Conservation (phyloP, 2,797 vertebrate species). For the Lutjanus argentimaculatus region DNA sequence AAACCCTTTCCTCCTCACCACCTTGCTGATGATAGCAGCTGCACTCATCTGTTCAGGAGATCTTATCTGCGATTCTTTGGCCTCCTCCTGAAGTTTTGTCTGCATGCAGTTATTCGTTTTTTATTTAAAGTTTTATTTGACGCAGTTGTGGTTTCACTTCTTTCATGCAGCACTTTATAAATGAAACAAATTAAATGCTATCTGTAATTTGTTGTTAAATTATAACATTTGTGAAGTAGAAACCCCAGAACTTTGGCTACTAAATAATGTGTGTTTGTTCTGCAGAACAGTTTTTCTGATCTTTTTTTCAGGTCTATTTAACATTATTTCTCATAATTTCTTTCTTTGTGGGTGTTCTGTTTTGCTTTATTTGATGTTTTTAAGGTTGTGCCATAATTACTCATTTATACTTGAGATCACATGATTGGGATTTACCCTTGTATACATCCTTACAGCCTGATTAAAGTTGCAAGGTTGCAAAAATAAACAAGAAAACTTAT, state of each 20-base stretch:
- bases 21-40: constrained; percentile 37
- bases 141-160: constrained; percentile 4
- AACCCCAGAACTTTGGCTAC: background rate
- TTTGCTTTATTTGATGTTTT: constrained; percentile 4
- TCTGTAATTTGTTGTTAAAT: constrained; percentile 30
- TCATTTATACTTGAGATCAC: background rate
- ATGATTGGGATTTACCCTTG: background rate
- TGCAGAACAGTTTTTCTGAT: constrained; percentile 4
- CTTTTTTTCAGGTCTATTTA: constrained; percentile 2
- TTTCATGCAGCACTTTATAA: constrained; percentile 5
- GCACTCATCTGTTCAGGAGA: constrained; percentile 30
- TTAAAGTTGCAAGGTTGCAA: background rate
- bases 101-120: background rate
- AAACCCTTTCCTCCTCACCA: constrained; percentile 12
- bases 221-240: constrained; percentile 18
- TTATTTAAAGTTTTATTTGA: constrained; percentile 10
- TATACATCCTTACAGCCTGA: background rate
- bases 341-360: constrained; percentile 16
- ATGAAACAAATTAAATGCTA: constrained; percentile 2
- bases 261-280: constrained; percentile 9
- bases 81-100: background rate
- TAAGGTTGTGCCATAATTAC: background rate
- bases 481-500: background rate
- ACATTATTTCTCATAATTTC: constrained; percentile 6
- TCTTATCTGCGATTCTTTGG: constrained; percentile 40